phyloP scores from a whole-genome alignment of 2,113 vertebrate genomes.

The Seriola aureovittata region DNA sequence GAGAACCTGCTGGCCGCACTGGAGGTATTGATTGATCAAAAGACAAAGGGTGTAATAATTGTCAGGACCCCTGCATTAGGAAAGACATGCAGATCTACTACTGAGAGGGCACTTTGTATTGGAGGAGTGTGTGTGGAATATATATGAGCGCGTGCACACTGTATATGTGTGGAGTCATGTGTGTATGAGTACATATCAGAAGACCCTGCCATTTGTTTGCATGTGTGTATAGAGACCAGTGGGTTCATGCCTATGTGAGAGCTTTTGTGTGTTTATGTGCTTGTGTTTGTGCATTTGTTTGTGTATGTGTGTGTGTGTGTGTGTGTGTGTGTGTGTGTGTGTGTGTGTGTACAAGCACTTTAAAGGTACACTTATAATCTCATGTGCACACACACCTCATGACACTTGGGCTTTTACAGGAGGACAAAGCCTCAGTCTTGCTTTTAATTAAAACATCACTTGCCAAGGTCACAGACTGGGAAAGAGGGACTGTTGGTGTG shows the following conservation, averaged over 20 bases:
- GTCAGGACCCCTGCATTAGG: constrained; percentile 37
- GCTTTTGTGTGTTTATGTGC: neutral
- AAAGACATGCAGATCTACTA: constrained; percentile 47
- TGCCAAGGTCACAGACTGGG: constrained; percentile 65
- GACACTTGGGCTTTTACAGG: constrained; percentile 54
- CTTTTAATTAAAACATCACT: constrained; percentile 74
- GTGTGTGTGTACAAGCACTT: constrained; percentile 3
- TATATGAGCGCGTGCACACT: neutral
- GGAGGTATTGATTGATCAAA: constrained; percentile 54
- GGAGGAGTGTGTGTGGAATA: neutral
- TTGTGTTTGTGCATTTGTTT: neutral
- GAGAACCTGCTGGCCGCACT: constrained; percentile 48
- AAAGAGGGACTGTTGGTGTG: constrained; percentile 7
- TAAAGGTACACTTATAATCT: constrained; percentile 30
- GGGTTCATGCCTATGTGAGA: constrained; percentile 18
- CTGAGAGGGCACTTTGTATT: constrained; percentile 5
- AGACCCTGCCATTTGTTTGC: neutral
- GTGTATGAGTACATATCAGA: neutral
- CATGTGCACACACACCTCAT: constrained; percentile 34
- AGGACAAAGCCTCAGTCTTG: constrained; percentile 57
- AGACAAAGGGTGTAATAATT: constrained; percentile 46
- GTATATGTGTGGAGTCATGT: neutral
- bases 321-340: neutral
- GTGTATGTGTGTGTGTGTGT: neutral
- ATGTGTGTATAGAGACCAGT: constrained; percentile 23